Conservation (phyloP, 2,888 invertebrate species). For the Dicycla oo region DNA sequence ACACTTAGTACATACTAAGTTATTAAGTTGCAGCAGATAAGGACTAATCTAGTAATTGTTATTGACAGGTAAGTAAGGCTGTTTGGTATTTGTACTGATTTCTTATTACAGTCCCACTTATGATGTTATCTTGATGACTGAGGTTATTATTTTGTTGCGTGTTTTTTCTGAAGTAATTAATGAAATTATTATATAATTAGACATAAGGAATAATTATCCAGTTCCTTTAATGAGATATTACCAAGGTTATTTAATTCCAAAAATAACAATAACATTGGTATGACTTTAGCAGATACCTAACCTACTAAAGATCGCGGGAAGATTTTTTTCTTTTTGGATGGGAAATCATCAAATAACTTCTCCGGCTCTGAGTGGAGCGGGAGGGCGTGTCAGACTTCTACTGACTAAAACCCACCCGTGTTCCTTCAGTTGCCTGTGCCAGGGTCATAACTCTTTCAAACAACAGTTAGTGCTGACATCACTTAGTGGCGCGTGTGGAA, state of each 20-base stretch:
- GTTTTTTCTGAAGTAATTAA: constrained; percentile 15
- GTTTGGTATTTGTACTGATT: constrained; percentile 28
- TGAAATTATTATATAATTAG: constrained; percentile 24
- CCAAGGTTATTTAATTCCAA: neutral
- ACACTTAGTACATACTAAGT: constrained; percentile 24
- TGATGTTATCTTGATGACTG: constrained; percentile 31
- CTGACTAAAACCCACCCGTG: too few relatives aligned
- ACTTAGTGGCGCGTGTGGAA: too few relatives aligned
- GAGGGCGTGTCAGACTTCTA: too few relatives aligned
- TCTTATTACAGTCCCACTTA: constrained; percentile 27
- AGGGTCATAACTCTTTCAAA: too few relatives aligned
- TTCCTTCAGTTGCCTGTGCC: too few relatives aligned
- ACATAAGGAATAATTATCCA: constrained; percentile 4
- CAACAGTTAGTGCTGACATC: too few relatives aligned
- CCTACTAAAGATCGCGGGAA: neutral
- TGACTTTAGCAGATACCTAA: too few relatives aligned
- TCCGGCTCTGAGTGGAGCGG: too few relatives aligned
- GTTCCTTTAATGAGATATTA: constrained; percentile 1
- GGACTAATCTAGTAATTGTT: constrained; percentile 43
- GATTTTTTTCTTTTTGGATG: too few relatives aligned
- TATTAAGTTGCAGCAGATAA: constrained; percentile 41
- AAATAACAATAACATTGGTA: neutral
- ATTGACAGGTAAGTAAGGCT: constrained; percentile 50
- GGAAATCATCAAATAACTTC: too few relatives aligned
- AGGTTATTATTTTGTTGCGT: constrained; percentile 17